Evolutionary conservation across 2,113 vertebrate species (phyloP), one percentile per base, ranked within the genome.

Genomic region (Xyliphius kryptos): DNA sequence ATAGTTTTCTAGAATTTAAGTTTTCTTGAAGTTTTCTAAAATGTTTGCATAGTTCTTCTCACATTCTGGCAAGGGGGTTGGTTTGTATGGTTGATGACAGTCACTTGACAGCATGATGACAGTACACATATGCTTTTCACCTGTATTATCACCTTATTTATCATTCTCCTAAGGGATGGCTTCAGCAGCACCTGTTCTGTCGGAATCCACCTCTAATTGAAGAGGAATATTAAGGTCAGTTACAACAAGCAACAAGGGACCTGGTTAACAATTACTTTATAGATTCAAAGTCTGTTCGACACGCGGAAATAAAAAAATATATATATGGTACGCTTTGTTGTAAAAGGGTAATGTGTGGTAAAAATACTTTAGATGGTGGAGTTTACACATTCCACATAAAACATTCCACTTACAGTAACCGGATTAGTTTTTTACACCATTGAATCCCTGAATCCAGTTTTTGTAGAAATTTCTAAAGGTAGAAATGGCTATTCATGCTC

Each of bases 161-260:
- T 21, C 19, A 43, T 43, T 8, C 38, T 56, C 55, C 55, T 43
- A 20, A 56, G 55, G 38, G 38, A 41, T 3, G 38, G 43, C 6
- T 20, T 43, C 37, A 41, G 2, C 55, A 21, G 38, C 55, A 56
- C 55, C 55, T 43, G 55, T 43, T 56, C 38, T 56, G 17, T 38
- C 43, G 38, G 38, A 12, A 43, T n/a, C 55, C 38, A 56, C 55
- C 38, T 56, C 38, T 21, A 56, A 56, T 54, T 41, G 40, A n/a
- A 41, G 43, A 20, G 13, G 37, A 16, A 21, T 56, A 43, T 56
- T 56, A 43, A 56, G 55, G 55, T 56, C 38, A 56, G 38, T 43
- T 56, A 41, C 13, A 56, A 43, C 55, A 43, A 56, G 19, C 55
- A 56, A 38, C 38, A 43, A 21, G 55, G 55, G 55, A 56, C 38